A percentile compares a stretch with the other conserved stretches of the same genome.
Conservation (phyloP, 2,797 vertebrate genomes). For the Neosalanx taihuensis region DNA sequence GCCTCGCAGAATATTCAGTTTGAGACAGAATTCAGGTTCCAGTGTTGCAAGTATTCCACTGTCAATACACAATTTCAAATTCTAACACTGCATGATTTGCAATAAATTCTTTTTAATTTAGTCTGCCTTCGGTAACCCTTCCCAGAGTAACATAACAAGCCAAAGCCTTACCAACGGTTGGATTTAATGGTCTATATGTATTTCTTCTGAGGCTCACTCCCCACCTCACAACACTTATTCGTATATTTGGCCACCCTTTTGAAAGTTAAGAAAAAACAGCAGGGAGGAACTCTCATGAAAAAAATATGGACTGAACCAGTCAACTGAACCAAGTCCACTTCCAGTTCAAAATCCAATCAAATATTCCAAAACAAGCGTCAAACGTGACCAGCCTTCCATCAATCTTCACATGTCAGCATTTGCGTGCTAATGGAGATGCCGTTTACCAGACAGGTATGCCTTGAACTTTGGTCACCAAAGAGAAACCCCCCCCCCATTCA, state of each 20-base stretch:
- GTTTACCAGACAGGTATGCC: constrained; percentile 37
- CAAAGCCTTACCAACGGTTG: constrained; percentile 43
- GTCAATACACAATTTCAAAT: background rate
- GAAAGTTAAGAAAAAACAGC: constrained; percentile 50
- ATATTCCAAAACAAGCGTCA: constrained; percentile 51
- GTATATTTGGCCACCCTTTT: constrained; percentile 43
- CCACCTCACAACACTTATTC: constrained; percentile 59
- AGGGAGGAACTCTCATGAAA: constrained; percentile 54
- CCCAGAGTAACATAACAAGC: background rate
- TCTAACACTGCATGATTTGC: constrained; percentile 17
- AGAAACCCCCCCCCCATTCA: constrained; percentile 22
- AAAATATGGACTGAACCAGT: constrained; percentile 61
- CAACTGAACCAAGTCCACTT: constrained; percentile 60
- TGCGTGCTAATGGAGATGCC: constrained; percentile 31
- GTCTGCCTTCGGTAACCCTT: background rate
- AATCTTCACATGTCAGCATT: background rate
- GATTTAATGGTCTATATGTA: constrained; percentile 68
- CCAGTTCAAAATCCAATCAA: constrained; percentile 60
- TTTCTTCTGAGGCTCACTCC: constrained; percentile 50
- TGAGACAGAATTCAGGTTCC: background rate
- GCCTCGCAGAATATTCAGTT: background rate
- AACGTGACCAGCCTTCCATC: constrained; percentile 25
- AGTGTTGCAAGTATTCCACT: background rate
- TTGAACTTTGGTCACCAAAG: constrained; percentile 61
- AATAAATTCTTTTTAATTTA: constrained; percentile 16